Conservation (phyloP, 2,113 vertebrate species). For the Syngnathus floridae region DNA sequence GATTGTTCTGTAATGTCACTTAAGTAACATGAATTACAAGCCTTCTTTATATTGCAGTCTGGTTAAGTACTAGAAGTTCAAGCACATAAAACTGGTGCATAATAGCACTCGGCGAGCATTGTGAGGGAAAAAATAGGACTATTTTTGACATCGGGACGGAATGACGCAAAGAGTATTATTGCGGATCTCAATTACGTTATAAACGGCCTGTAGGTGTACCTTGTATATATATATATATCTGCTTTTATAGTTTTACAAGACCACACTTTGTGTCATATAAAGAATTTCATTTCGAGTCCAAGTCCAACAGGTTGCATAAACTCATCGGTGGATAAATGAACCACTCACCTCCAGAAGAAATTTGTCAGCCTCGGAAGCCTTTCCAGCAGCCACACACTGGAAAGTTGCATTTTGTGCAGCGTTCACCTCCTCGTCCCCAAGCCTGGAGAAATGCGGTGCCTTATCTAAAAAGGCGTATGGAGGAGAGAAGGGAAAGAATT, state of each 20-base stretch:
- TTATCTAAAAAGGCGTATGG: conserved; percentile 74
- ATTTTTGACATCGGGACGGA: too few species aligned
- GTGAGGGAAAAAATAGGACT: neutral
- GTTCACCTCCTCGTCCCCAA: conserved; percentile 94
- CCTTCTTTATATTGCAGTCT: conserved; percentile 2
- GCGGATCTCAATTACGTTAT: too few species aligned
- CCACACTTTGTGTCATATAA: neutral
- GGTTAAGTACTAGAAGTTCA: conserved; percentile 11
- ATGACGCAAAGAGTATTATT: too few species aligned
- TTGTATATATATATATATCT: neutral
- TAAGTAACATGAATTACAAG: too few species aligned
- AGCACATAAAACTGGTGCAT: conserved; percentile 20
- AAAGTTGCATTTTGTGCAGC: conserved; percentile 94
- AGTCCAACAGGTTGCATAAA: neutral
- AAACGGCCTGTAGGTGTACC: too few species aligned
- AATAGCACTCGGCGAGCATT: neutral
- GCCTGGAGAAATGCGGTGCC: conserved; percentile 90
- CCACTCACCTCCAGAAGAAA: conserved; percentile 88
- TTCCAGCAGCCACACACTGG: conserved; percentile 88
- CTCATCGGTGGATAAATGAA: conserved; percentile 16
- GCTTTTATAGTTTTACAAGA: neutral
- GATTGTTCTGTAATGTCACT: too few species aligned
- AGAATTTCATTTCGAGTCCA: neutral
- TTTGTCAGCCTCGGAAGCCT: conserved; percentile 79
- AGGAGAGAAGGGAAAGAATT: conserved; percentile 35